Conservation (phyloP, 2,888 invertebrate species). For the Stenoptilia bipunctidactyla region DNA sequence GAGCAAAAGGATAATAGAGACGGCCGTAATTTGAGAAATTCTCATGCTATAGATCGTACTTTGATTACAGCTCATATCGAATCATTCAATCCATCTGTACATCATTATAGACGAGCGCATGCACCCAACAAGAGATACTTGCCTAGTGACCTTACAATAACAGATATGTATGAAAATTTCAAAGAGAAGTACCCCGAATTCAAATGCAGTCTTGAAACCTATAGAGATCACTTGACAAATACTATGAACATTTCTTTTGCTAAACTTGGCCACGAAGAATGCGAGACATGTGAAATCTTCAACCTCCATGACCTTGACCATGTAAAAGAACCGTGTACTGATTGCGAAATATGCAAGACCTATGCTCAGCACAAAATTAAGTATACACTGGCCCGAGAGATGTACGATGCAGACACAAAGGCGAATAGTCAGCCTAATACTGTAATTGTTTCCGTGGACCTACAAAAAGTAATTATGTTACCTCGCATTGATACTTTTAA, state of each 20-base stretch:
- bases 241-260: constrained; percentile 13
- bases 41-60: too few relatives aligned
- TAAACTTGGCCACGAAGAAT: constrained; percentile 11
- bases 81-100: constrained; percentile 11
- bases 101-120: constrained; percentile 12
- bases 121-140: constrained; percentile 2
- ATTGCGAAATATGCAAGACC: too few relatives aligned
- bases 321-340: too few relatives aligned
- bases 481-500: too few relatives aligned
- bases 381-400: too few relatives aligned
- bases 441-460: too few relatives aligned
- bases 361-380: too few relatives aligned
- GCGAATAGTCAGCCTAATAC: too few relatives aligned
- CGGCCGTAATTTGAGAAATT: too few relatives aligned
- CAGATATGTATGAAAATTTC: constrained; percentile 5
- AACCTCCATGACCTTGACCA: constrained; percentile 7
- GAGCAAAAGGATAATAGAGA: constrained; percentile 11
- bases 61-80: too few relatives aligned
- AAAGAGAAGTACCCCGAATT: constrained; percentile 3
- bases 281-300: constrained; percentile 2
- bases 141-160: constrained; percentile 11
- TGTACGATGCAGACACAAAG: too few relatives aligned
- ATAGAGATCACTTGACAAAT: constrained; percentile 2
- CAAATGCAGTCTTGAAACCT: constrained; percentile 7
- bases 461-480: too few relatives aligned